phyloP scores from a whole-genome alignment of 2,797 vertebrate genomes.

The Masticophis lateralis region DNA sequence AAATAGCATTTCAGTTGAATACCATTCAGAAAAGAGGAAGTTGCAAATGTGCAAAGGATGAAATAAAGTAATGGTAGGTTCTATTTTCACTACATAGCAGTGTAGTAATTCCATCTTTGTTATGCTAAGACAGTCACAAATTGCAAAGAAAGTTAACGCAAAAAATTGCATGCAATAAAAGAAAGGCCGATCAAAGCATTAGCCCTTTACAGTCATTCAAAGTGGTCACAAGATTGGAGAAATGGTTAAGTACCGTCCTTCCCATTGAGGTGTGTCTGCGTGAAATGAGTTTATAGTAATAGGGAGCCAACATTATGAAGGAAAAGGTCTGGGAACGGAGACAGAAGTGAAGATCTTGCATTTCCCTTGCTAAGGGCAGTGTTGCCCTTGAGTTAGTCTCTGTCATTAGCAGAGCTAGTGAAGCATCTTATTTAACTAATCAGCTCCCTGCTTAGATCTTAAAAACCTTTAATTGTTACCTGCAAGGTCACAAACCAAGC shows the following conservation, averaged over 20 bases:
- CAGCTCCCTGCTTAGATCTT: slow-evolving; percentile 57
- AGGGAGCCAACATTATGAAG: not conserved
- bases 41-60: not conserved
- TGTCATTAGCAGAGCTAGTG: slow-evolving; percentile 51
- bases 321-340: not conserved
- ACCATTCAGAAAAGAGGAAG: not conserved
- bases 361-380: not conserved
- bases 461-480: slow-evolving; percentile 51
- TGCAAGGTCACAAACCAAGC: slow-evolving; percentile 25
- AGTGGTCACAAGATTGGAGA: not conserved
- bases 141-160: not conserved
- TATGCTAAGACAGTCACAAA: not conserved
- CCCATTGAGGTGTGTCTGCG: not conserved
- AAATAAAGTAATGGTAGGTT: not conserved
- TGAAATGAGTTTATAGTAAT: slow-evolving; percentile 23
- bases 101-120: not conserved
- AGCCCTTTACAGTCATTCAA: not conserved
- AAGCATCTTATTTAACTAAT: slow-evolving; percentile 59
- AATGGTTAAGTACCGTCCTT: not conserved
- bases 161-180: not conserved
- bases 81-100: not conserved
- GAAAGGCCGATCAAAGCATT: not conserved
- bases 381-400: not conserved
- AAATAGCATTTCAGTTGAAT: not conserved
- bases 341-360: not conserved